phyloP scores from a whole-genome alignment of 2,888 invertebrate genomes.

The Agrotis clavis region DNA sequence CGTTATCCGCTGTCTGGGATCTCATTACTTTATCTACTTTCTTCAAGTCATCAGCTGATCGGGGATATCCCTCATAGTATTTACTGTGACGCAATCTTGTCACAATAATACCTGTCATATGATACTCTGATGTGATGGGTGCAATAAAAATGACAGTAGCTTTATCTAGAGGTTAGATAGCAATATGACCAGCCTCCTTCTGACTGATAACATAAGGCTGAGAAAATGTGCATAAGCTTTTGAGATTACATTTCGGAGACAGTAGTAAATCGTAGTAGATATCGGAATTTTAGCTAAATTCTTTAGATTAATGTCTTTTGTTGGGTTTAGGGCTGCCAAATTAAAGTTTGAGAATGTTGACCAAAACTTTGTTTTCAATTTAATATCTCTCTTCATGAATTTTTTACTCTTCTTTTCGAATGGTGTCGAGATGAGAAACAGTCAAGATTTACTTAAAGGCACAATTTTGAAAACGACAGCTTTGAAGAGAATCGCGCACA shows the following conservation, averaged over 20 bases:
- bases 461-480: too few species aligned
- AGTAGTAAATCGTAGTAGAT: constrained; percentile 18
- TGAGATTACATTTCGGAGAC: constrained; percentile 30
- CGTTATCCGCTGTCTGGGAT: background rate
- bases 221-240: constrained; percentile 23
- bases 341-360: background rate
- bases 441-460: background rate
- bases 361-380: background rate
- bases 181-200: constrained; percentile 3
- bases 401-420: too few species aligned
- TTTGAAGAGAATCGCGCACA: too few species aligned
- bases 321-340: too few species aligned
- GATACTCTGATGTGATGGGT: background rate
- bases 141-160: constrained; percentile 1
- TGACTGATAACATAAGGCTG: constrained; percentile 36
- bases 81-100: constrained; percentile 7
- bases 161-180: constrained; percentile 22
- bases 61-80: background rate
- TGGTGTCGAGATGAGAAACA: background rate
- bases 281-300: background rate
- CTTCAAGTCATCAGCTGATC: background rate
- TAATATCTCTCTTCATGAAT: too few species aligned
- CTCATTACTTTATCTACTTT: constrained; percentile 10
- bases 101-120: constrained; percentile 20
- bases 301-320: background rate